Base-by-base conservation (phyloP, 2,797 vertebrate genomes). In the Oryzias dopingdopingensis region DNA sequence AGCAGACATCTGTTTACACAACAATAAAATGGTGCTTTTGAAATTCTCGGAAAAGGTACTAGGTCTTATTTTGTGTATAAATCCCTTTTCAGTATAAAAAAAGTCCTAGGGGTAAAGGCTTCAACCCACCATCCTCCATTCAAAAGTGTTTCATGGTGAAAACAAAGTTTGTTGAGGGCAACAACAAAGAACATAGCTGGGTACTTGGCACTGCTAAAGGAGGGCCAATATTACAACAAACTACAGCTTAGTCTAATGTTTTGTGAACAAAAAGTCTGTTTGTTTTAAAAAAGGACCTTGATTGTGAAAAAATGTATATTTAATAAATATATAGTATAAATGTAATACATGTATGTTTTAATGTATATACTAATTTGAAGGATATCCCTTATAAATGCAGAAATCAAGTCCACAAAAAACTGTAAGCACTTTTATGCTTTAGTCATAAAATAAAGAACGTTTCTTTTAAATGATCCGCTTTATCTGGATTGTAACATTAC, bases 161-260 rank as follows among this genome's bases (percentile, higher is more conserved):
- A 81, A 71, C 62, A 80, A 60, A 42, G 44, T 52, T 55, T 83
- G 72, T 80, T 85, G 65, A 68, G 17, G 52, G 63, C 56, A 80
- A 70, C 76, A 79, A 5, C 0, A 18, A 32, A 3, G 23, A 42
- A 58, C 62, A 62, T 41, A 41, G 53, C 50, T 41, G n/a, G 29
- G 29, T 45, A 14, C 42, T 23, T 0, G 51, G 42, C 47, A 40
- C 42, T 41, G 14, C 10, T 24, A 13, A 40, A 23, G 1, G 3
- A 26, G 32, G 23, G 10, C 1, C 13, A 41, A 42, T 6, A 2
- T 17, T 23, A 37, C 20, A 54, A 22, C 56, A 62, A 62, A 57
- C 52, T 57, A 42, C 24, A 56, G 22, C 3, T 12, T n/a, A 43
- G 43, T 14, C n/a, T 7, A 20, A 15, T 42, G 4, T 32, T 37